Base-by-base conservation (phyloP, 2,797 vertebrate genomes). In the Eospalax fontanierii region DNA sequence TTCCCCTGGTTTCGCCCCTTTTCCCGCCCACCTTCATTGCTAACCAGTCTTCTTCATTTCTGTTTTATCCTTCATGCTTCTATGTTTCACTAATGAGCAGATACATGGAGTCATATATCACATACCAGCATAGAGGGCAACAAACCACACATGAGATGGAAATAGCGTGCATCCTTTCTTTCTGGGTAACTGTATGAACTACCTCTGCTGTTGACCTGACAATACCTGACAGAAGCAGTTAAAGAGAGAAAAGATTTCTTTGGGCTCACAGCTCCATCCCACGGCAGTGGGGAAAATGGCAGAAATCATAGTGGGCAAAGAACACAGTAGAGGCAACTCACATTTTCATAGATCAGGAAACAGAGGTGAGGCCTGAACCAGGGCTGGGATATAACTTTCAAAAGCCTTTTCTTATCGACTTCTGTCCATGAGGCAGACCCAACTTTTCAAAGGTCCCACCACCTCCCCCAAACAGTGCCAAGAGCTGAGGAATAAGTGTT, bases 31-130 rank as follows among this genome's bases (percentile, higher is more conserved):
- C 30, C 66, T 30, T 38, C 24, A 57, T 22, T 30, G 1, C 1
- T 15, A 57, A 85, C 43, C 35, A 70, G 1, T 76, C 33, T 79
- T 30, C 65, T 12, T 82, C 38, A 21, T 9, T 57, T 87, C 30
- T 81, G 1, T 94, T 81, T 85, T 73, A 61, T 61, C 12, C 16
- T 92, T 94, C 30, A 59, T 81, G 6, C 40, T 46, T 70, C 54
- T 46, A 11, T 88, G 91, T 91, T 92, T 43, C 59, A 66, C 83
- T 90, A 54, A 76, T 65, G 65, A 88, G 18, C 21, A 82, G 26
- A 91, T 40, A 57, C 5, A 30, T 38, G 73, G 15, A 59, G 12
- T 33, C 38, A 79, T 15, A 40, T 40, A 19, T 7, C 14, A n/a
- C 24, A n/a, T 82, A 19, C 28, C 16, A n/a, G 24, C 30, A 63